Evolutionary conservation across 2,797 vertebrate species (phyloP).

Genomic region (Onychomys arenicola): DNA sequence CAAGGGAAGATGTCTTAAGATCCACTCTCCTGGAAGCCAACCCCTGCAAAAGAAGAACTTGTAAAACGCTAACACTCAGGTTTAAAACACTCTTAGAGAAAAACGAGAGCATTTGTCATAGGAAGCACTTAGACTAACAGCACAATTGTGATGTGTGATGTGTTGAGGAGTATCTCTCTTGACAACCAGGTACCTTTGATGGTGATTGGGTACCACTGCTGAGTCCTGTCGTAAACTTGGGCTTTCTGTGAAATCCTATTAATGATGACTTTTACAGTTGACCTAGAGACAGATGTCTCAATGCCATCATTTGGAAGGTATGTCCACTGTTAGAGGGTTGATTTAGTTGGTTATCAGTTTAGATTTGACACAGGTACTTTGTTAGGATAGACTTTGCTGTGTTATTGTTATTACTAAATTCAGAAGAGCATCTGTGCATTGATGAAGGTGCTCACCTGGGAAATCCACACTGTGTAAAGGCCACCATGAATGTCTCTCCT

Average conservation of each 20-base stretch:
- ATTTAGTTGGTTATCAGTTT: slow-evolving; percentile 13
- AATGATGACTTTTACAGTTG: not conserved
- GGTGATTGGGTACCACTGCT: not conserved
- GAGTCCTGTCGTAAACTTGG: not conserved
- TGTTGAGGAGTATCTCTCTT: slow-evolving; percentile 48
- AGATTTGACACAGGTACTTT: not conserved
- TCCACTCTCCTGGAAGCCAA: slow-evolving; percentile 39
- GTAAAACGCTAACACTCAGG: slow-evolving; percentile 34
- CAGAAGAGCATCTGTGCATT: not conserved
- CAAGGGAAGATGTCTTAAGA: slow-evolving; percentile 53
- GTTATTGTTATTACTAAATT: not conserved
- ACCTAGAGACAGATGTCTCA: not conserved
- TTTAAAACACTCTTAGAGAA: slow-evolving; percentile 67
- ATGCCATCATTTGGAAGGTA: not conserved
- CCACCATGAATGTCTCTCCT: not conserved
- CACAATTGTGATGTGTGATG: slow-evolving; percentile 55
- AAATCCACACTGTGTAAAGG: not conserved
- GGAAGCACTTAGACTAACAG: slow-evolving; percentile 46
- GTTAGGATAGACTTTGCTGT: not conserved
- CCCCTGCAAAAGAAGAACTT: not conserved
- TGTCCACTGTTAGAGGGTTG: not conserved
- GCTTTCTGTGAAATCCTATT: not conserved
- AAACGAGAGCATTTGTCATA: slow-evolving; percentile 50
- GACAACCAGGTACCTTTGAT: slow-evolving; percentile 17
- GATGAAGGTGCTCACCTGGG: not conserved